These are phyloP conservation scores for Pipa parva DNA, from an alignment of 2,113 vertebrate genomes.

Conservation along the genomic window DNA sequence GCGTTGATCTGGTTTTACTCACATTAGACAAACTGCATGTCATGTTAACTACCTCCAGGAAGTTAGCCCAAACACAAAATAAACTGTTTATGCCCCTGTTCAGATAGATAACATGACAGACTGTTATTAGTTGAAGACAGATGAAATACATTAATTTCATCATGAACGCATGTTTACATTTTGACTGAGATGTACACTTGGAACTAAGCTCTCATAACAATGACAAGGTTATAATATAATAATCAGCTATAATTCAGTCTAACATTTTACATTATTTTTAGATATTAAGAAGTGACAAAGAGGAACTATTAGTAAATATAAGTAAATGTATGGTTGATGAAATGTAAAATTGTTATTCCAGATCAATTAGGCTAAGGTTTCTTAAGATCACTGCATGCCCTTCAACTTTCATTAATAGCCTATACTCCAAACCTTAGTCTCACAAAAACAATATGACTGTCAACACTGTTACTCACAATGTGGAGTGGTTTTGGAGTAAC, in stretches of 20 bases:
- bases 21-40: conserved; percentile 88
- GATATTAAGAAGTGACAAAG: too few species aligned
- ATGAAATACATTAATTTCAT: conserved; percentile 87
- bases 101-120: conserved; percentile 88
- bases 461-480: too few species aligned
- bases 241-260: conserved; percentile 54
- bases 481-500: too few species aligned
- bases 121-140: conserved; percentile 86
- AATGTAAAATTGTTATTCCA: too few species aligned
- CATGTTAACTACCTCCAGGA: conserved; percentile 92
- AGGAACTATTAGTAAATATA: too few species aligned
- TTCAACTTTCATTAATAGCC: too few species aligned
- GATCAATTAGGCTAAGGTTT: too few species aligned
- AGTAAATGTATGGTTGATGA: too few species aligned
- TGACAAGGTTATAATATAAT: conserved; percentile 54
- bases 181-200: conserved; percentile 67
- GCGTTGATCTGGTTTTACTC: conserved; percentile 92
- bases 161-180: conserved; percentile 87
- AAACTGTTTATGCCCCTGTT: conserved; percentile 91
- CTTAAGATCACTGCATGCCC: too few species aligned
- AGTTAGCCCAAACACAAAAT: conserved; percentile 97
- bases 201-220: conserved; percentile 58
- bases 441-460: too few species aligned
- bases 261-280: background rate
- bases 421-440: too few species aligned